A percentile compares a stretch with the other conserved stretches of the same genome.
Evolutionary conservation across 2,797 vertebrate genomes (phyloP).

Genomic region (Leontocebus nigricollis): DNA sequence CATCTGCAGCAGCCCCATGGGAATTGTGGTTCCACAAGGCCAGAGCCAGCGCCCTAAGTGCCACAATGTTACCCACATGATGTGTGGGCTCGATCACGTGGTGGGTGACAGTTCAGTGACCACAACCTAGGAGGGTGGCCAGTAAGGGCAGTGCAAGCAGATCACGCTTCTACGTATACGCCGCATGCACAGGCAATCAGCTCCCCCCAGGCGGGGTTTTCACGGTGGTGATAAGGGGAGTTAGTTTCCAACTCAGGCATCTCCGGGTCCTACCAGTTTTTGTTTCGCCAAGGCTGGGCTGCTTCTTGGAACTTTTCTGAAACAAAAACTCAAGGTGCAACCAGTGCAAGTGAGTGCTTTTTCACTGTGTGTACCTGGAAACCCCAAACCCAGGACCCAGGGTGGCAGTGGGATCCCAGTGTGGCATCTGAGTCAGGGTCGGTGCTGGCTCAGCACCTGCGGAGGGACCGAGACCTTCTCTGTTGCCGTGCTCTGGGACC

Average conservation of each 20-base stretch:
- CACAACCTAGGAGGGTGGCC: not conserved
- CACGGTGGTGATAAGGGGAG: not conserved
- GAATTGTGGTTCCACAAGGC: not conserved
- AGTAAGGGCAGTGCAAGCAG: not conserved
- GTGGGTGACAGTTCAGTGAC: not conserved
- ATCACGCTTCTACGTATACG: not conserved
- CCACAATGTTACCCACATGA: not conserved
- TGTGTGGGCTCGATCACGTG: not conserved
- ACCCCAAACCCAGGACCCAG: not conserved
- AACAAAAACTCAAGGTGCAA: not conserved
- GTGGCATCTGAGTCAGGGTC: not conserved
- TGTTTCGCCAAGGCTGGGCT: not conserved
- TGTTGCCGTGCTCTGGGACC: accelerated
- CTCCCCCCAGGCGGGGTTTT: not conserved
- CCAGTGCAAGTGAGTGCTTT: not conserved
- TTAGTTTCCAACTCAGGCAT: not conserved
- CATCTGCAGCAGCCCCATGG: not conserved
- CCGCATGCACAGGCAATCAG: not conserved
- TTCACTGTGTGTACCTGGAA: not conserved
- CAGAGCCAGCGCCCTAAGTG: accelerated
- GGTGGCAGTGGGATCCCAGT: not conserved
- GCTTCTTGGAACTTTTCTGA: not conserved
- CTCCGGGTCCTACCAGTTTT: not conserved
- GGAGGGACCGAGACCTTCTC: not conserved
- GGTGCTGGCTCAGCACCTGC: accelerated